Percentiles rank a stretch among this genome's conserved stretches.
Evolutionary conservation across 1,140 invertebrate species (phyloP).

Genomic region (Marisa cornuarietis): DNA sequence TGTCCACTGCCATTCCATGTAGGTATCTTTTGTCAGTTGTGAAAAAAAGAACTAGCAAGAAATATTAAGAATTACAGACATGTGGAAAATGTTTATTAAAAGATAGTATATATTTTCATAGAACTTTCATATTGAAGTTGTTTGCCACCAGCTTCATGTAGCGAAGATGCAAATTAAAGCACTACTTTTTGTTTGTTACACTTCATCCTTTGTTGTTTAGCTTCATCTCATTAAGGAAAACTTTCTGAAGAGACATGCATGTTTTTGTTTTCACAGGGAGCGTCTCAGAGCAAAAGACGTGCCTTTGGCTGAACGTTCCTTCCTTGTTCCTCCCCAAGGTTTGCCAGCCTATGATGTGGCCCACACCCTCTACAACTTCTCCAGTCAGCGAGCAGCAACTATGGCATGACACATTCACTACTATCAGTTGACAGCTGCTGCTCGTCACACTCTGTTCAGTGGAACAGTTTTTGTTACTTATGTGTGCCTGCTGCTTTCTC

Average conservation of each 20-base stretch:
- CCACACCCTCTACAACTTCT: conserved; percentile 21
- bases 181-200: neutral
- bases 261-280: conserved; percentile 44
- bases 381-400: conserved; percentile 31
- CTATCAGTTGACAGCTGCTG: neutral
- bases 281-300: conserved; percentile 57
- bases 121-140: too few relatives aligned
- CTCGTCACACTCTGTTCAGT: neutral
- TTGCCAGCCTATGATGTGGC: conserved; percentile 35
- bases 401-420: conserved; percentile 26
- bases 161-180: too few relatives aligned
- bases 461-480: neutral
- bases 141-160: too few relatives aligned
- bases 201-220: conserved; percentile 1
- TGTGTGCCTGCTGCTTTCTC: too few relatives aligned
- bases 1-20: too few relatives aligned
- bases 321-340: conserved; percentile 46
- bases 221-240: neutral
- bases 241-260: neutral
- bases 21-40: too few relatives aligned
- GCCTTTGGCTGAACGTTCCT: conserved; percentile 45
- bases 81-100: too few relatives aligned
- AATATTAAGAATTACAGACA: too few relatives aligned
- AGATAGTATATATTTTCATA: too few relatives aligned
- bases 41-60: too few relatives aligned